Evolutionary conservation across 2,113 vertebrate genomes (phyloP).

Genomic region (Xyliphius kryptos): DNA sequence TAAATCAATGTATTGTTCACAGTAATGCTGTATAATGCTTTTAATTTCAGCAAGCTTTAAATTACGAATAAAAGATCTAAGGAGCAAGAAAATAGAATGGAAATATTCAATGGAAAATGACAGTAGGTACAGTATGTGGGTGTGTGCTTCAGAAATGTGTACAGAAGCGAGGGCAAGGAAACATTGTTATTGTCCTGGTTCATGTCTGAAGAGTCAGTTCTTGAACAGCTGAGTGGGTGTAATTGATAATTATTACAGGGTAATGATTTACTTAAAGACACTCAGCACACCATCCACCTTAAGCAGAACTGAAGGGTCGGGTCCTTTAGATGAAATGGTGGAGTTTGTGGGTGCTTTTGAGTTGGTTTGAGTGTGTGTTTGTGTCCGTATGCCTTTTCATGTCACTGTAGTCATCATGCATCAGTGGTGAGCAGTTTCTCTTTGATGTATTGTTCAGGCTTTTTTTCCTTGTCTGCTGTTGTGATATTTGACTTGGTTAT

Average conservation of each 20-base stretch:
- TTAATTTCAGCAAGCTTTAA: too few relatives aligned
- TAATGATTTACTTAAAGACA: constrained; percentile 57
- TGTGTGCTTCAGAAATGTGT: not conserved
- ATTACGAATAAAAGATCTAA: too few relatives aligned
- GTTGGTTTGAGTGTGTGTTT: constrained; percentile 31
- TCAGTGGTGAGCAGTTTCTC: constrained; percentile 13
- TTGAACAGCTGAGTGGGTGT: constrained; percentile 45
- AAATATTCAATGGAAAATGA: not conserved
- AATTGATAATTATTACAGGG: constrained; percentile 55
- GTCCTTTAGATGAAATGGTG: constrained; percentile 32
- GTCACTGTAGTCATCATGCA: constrained; percentile 22
- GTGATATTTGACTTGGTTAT: too few relatives aligned
- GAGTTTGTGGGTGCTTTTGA: constrained; percentile 34
- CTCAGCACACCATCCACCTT: constrained; percentile 21
- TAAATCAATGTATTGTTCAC: too few relatives aligned
- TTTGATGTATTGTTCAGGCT: constrained; percentile 36
- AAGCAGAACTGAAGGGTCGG: constrained; percentile 30
- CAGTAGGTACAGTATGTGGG: not conserved
- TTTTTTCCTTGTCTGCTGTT: constrained; percentile 24
- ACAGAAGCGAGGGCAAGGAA: constrained; percentile 21
- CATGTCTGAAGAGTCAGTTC: constrained; percentile 41
- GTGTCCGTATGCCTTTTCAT: constrained; percentile 22
- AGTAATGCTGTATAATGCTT: too few relatives aligned
- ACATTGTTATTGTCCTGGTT: constrained; percentile 42
- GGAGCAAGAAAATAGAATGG: too few relatives aligned